Percentiles rank a stretch among this genome's conserved stretches.
phyloP scores from a whole-genome alignment of 1,140 invertebrate genomes.

The Heterodera carotae region DNA sequence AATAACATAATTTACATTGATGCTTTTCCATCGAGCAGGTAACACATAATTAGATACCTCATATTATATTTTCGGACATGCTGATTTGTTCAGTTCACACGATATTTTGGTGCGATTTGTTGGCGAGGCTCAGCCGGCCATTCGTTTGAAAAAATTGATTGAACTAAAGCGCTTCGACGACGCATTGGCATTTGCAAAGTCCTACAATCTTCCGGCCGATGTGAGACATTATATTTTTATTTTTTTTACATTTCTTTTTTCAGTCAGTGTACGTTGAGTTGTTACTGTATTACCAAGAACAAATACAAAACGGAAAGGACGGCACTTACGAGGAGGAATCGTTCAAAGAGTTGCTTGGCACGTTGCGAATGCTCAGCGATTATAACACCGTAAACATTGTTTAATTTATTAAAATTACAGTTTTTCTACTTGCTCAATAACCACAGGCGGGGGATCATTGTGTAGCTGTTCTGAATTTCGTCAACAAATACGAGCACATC shows the following conservation, averaged over 20 bases:
- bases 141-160: conserved; percentile 30
- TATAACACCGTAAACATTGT: conserved; percentile 16
- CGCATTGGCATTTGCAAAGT: conserved; percentile 36
- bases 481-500: conserved; percentile 37
- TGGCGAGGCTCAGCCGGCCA: conserved; percentile 30
- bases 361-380: conserved; percentile 21
- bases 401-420: conserved; percentile 13
- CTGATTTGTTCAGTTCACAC: conserved; percentile 4
- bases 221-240: conserved; percentile 4
- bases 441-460: conserved; percentile 31
- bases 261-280: conserved; percentile 34
- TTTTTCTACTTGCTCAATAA: no score
- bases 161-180: conserved; percentile 34
- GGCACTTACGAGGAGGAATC: conserved; percentile 29
- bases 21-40: conserved; percentile 27
- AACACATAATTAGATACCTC: no score
- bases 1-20: conserved; percentile 40
- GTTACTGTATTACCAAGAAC: conserved; percentile 26
- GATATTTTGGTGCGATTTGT: conserved; percentile 37
- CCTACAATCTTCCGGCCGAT: conserved; percentile 26
- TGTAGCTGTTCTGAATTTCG: conserved; percentile 27
- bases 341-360: conserved; percentile 27
- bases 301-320: conserved; percentile 32
- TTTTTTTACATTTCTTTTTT: conserved; percentile 8
- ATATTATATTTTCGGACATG: no score